Conservation (phyloP, 2,113 vertebrate genomes). For the Taxidea taxus region DNA sequence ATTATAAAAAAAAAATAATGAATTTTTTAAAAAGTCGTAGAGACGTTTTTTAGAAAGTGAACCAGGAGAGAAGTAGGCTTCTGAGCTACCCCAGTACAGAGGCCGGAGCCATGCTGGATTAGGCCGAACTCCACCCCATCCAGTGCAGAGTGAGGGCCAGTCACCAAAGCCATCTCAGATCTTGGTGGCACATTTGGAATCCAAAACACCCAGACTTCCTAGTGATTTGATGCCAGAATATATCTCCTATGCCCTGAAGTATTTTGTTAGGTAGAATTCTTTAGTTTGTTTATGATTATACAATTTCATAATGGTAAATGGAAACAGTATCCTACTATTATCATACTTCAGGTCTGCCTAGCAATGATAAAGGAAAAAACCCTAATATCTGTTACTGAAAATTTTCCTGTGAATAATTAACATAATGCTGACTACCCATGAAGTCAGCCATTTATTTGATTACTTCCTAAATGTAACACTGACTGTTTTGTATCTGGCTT, state of each 20-base stretch:
- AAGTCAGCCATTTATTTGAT: slow-evolving; percentile 3
- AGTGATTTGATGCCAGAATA: not conserved
- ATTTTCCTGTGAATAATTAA: not conserved
- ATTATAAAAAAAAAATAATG: not conserved
- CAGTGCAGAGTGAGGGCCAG: not conserved
- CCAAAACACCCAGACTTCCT: not conserved
- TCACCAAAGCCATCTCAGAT: not conserved
- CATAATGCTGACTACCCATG: not conserved
- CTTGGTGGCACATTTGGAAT: not conserved
- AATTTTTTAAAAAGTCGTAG: not conserved
- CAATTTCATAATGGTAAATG: not conserved
- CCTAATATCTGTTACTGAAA: not conserved
- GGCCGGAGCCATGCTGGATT: not conserved
- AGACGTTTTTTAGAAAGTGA: not conserved
- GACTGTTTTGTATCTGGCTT: not conserved
- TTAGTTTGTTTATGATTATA: not conserved
- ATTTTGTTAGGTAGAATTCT: not conserved
- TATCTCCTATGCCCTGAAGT: not conserved
- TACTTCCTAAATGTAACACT: not conserved
- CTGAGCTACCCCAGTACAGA: not conserved
- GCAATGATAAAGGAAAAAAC: not conserved
- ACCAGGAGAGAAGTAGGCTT: not conserved
- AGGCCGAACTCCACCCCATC: too few relatives aligned
- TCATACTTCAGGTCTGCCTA: not conserved
- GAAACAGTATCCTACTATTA: not conserved